These are phyloP conservation scores for Anguilla marmorata DNA, from an alignment of 2,797 vertebrate genomes.

Conservation along the genomic window DNA sequence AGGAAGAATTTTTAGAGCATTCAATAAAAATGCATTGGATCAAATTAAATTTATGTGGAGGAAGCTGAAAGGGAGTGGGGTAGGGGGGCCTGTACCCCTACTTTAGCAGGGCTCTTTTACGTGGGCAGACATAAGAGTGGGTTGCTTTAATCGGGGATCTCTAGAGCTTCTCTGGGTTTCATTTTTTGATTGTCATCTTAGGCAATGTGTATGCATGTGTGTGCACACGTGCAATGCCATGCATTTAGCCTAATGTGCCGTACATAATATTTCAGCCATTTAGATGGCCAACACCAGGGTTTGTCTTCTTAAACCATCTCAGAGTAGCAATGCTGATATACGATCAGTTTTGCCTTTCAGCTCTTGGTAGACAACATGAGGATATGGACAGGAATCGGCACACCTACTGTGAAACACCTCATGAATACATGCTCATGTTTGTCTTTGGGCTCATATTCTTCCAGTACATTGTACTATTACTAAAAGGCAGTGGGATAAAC, in stretches of 20 bases:
- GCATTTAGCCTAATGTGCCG: too few species aligned
- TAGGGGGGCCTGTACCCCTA: neutral
- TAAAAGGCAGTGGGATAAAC: neutral
- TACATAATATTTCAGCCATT: too few species aligned
- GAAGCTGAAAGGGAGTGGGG: too few species aligned
- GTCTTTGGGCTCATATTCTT: neutral
- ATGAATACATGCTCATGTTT: neutral
- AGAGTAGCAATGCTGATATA: neutral
- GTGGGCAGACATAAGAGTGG: neutral
- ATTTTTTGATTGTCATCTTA: too few species aligned
- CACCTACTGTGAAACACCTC: neutral
- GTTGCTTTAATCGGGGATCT: neutral
- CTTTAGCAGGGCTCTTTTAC: neutral
- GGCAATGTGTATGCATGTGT: too few species aligned
- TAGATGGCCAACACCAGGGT: too few species aligned
- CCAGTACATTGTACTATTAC: neutral
- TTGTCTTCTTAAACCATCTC: too few species aligned
- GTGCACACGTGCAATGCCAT: too few species aligned
- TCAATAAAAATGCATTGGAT: too few species aligned
- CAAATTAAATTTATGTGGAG: neutral
- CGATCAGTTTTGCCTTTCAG: neutral
- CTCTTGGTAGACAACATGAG: neutral
- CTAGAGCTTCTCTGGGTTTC: neutral
- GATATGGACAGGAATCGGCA: neutral
- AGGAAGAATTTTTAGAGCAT: too few species aligned